These are phyloP conservation scores for Lasius platythorax DNA, from an alignment of 2,888 invertebrate species.

Conservation along the genomic window DNA sequence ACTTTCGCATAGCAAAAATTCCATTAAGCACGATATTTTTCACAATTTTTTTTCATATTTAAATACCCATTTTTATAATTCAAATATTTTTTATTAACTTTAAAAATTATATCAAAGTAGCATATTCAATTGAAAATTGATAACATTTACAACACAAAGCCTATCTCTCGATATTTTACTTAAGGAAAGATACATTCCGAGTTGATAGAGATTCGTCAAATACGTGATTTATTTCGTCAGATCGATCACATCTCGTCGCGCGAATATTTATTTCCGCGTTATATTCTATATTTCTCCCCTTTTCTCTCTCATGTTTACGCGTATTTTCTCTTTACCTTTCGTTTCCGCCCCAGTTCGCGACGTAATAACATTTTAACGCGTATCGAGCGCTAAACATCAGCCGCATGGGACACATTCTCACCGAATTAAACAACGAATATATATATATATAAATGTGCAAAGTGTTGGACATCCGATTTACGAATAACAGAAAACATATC, in stretches of 20 bases:
- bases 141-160: neutral
- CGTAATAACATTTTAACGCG: slow-evolving; percentile 44
- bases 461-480: slow-evolving; percentile 19
- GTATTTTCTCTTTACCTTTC: slow-evolving; percentile 13
- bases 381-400: slow-evolving; percentile 31
- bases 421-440: slow-evolving; percentile 16
- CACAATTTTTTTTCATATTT: neutral
- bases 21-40: neutral
- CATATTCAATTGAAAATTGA: neutral
- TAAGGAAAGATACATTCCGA: neutral
- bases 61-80: neutral
- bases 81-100: neutral
- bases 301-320: neutral
- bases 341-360: slow-evolving; percentile 18
- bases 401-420: slow-evolving; percentile 10
- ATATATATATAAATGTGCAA: neutral
- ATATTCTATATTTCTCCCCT: neutral
- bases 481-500: slow-evolving; percentile 15
- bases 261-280: slow-evolving; percentile 45
- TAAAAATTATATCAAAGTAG: neutral
- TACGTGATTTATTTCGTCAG: slow-evolving; percentile 25
- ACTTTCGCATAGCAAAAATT: neutral
- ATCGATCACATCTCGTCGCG: slow-evolving; percentile 30
- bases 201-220: neutral
- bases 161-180: neutral